Base-by-base conservation (phyloP, 2,113 vertebrate genomes). In the Hippocampus comes region DNA sequence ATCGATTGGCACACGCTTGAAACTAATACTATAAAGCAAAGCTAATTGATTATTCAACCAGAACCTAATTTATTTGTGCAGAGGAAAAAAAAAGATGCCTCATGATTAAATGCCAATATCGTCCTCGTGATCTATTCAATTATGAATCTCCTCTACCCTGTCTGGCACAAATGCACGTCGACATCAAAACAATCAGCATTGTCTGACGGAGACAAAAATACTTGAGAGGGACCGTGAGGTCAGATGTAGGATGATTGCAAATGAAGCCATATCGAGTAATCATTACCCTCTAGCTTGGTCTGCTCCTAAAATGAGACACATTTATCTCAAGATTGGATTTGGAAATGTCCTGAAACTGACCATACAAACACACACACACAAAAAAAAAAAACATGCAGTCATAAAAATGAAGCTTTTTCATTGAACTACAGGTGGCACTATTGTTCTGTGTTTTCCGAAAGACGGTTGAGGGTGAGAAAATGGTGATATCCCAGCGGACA, bases 391-490 rank as follows among this genome's bases (percentile, higher is more conserved):
- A n/a, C n/a, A n/a, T 30, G 27, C 59, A 23, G 18, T 4, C 55
- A 21, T 59, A 43, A 4, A 5, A 11, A 21, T 60, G 2, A 71
- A 53, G 30, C 63, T 21, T 56, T 49, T 79, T 61, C 43, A 20
- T 64, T 49, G 27, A 46, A 66, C 84, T 78, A 81, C 82, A 89
- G 88, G 82, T 84, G 89, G 86, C 86, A 83, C 76, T 83, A 79
- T 86, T 80, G 72, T 56, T 74, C 78, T 46, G 59, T 68, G 53
- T 77, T 48, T 67, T 42, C 63, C 61, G 66, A 63, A 60, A n/a
- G 5, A 30, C n/a, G 15, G 27, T 27, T n/a, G 34, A 10, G 42
- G 25, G 70, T 21, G 64, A 70, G 65, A 23, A 42, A 38, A 51
- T 71, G 70, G 57, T 17, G 61, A 43, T 73, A 48, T 75, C 82